phyloP scores from a whole-genome alignment of 2,888 invertebrate genomes.

The Hermaeophaga mercurialis region DNA sequence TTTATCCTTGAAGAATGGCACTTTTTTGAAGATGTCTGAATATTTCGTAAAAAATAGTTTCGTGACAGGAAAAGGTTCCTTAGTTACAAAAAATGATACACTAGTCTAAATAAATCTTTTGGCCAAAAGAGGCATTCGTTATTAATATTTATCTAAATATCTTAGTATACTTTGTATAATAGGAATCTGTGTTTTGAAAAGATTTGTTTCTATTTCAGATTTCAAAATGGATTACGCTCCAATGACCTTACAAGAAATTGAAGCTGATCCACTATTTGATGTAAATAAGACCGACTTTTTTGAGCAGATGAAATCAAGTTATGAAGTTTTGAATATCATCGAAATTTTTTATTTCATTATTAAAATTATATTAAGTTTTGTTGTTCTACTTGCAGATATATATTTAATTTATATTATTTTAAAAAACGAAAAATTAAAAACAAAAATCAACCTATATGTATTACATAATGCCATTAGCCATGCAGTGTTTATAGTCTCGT shows the following conservation, averaged over 20 bases:
- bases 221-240: neutral
- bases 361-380: neutral
- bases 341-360: neutral
- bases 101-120: too few species aligned
- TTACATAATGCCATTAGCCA: slow-evolving; percentile 14
- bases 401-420: neutral
- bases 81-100: too few species aligned
- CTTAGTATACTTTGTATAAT: too few species aligned
- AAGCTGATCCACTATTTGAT: neutral
- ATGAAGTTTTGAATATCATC: neutral
- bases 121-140: too few species aligned
- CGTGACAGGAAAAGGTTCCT: too few species aligned
- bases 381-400: neutral
- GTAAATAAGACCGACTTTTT: slow-evolving; percentile 4
- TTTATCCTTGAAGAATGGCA: too few species aligned
- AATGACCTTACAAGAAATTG: neutral
- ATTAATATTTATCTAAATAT: too few species aligned
- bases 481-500: neutral
- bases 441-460: slow-evolving; percentile 2
- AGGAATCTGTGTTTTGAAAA: too few species aligned
- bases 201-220: neutral
- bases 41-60: too few species aligned
- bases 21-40: too few species aligned
- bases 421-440: too few species aligned
- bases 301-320: slow-evolving; percentile 13